Base-by-base conservation (phyloP, 2,888 invertebrate species). In the Dolichomitus sp. region DNA sequence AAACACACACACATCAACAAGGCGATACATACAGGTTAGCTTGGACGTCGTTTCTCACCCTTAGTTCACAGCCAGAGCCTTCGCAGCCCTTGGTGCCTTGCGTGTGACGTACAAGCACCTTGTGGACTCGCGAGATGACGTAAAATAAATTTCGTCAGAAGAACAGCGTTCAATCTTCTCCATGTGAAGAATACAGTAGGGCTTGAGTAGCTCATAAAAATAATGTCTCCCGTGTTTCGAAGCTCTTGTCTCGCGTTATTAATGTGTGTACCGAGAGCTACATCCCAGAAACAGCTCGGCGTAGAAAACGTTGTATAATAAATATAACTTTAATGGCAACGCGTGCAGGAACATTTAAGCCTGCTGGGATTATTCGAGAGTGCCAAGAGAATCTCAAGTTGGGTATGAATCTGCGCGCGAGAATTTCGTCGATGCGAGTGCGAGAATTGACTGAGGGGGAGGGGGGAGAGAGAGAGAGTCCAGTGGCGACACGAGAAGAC, bases 201-300 rank as follows among this genome's bases (percentile, higher is more conserved):
- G 37, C 37, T 37, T 2, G 37, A 37, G 57, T n/a, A 59, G 33
- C 81, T 89, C 90, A 89, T 91, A 91, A 92, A 92, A 90, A 90
- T 90, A 89, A 88, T 89, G 88, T 87, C 84, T 63, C 12, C 83
- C 74, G 66, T 75, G 66, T 85, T 59, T 23, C 72, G 48, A n/a
- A 30, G 48, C 27, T 23, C 57, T 45, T 37, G 70, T 37, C 42
- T 57, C 37, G 66, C 54, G 52, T 65, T 74, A 69, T 65, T 52
- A 63, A 30, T 27, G 19, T 42, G 66, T 66, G 54, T 72, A 33
- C 45, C n/a, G 17, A 42, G 57, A 30, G 23, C 27, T 54, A 14
- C 57, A 59, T 59, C 30, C n/a, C 7, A 17, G n/a, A 17, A 59
- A n/a, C n/a, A 33, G n/a, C n/a, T 6, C 57, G 57, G 1, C 19